phyloP scores from a whole-genome alignment of 2,888 invertebrate genomes.

The Clunio marinus region DNA sequence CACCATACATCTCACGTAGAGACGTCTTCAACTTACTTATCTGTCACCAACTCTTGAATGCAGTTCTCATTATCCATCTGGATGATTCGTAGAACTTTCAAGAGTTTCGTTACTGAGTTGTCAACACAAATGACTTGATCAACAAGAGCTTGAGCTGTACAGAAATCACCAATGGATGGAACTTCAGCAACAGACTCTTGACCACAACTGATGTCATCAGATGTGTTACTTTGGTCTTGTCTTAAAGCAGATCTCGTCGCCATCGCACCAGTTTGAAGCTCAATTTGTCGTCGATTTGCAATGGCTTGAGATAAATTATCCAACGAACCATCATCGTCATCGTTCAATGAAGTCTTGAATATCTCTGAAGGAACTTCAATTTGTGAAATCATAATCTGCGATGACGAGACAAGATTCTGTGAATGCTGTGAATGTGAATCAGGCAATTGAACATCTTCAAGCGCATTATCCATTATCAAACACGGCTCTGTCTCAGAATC shows the following conservation, averaged over 20 bases:
- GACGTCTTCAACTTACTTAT: slow-evolving; percentile 54
- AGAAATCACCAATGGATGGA: slow-evolving; percentile 53
- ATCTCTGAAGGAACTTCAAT: slow-evolving; percentile 52
- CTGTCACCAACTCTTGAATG: slow-evolving; percentile 61
- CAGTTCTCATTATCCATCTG: slow-evolving; percentile 66
- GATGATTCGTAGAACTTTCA: slow-evolving; percentile 68
- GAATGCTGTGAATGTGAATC: slow-evolving; percentile 65
- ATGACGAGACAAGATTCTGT: slow-evolving; percentile 63
- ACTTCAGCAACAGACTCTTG: slow-evolving; percentile 54
- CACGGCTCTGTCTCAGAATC: slow-evolving; percentile 81
- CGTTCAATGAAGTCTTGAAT: slow-evolving; percentile 42
- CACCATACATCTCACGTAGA: background rate
- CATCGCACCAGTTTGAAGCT: slow-evolving; percentile 52
- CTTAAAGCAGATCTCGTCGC: slow-evolving; percentile 43
- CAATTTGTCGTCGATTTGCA: slow-evolving; percentile 64
- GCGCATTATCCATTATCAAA: slow-evolving; percentile 73
- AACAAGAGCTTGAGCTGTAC: slow-evolving; percentile 59
- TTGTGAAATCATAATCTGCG: slow-evolving; percentile 54
- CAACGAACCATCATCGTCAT: slow-evolving; percentile 54
- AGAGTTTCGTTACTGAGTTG: slow-evolving; percentile 66
- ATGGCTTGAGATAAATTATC: slow-evolving; percentile 76
- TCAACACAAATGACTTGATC: slow-evolving; percentile 74
- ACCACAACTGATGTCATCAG: slow-evolving; percentile 48
- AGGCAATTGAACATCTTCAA: slow-evolving; percentile 62
- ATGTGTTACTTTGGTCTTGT: slow-evolving; percentile 45